Base-by-base conservation (phyloP, 2,113 vertebrate genomes). In the Burhinus bistriatus region DNA sequence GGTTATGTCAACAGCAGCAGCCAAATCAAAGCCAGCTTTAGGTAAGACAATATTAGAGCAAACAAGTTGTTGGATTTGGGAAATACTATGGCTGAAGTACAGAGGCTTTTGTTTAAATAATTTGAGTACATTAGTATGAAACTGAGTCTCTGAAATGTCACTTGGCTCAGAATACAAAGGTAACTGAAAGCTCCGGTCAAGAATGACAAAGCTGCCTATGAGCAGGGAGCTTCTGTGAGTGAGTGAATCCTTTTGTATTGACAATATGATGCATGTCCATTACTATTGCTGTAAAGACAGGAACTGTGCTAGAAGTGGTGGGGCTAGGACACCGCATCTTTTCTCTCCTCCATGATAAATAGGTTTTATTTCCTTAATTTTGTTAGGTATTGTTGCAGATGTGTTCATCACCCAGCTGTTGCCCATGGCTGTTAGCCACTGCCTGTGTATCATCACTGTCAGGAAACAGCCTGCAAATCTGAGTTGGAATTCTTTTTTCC, bases 11-110 rank as follows among this genome's bases (percentile, higher is more conserved):
- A 99, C 98, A 99, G 99, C 98, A 99, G 99, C 98, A 99, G 99
- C 97, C 99, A 99, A 97, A 99, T 99, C 96, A 99, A 99, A 98
- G 99, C 99, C 64, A 99, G 99, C 97, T 99, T 99, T 98, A 99
- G 99, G 99, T 99, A 98, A 98, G 95, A 73, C 16, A 34, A 4
- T 36, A 7, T 34, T 55, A 12, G 4, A 75, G 66, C 36, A 69
- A 13, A 30, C 3, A 5, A 32, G 10, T 22, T 72, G 20, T 15
- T 80, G 54, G 32, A 26, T 73, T 91, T 87, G 55, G 55, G 44
- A 70, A 72, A 22, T 66, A 23, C 22, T 38, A 5, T 75, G 58
- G 34, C 25, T 82, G 30, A 87, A 79, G 49, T 69, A 51, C 17
- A 57, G 54, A 57, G 30, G 15, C 8, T 71, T 92, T 92, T 34